Base-by-base conservation (phyloP, 2,888 invertebrate species). In the Periphyllus acericola region DNA sequence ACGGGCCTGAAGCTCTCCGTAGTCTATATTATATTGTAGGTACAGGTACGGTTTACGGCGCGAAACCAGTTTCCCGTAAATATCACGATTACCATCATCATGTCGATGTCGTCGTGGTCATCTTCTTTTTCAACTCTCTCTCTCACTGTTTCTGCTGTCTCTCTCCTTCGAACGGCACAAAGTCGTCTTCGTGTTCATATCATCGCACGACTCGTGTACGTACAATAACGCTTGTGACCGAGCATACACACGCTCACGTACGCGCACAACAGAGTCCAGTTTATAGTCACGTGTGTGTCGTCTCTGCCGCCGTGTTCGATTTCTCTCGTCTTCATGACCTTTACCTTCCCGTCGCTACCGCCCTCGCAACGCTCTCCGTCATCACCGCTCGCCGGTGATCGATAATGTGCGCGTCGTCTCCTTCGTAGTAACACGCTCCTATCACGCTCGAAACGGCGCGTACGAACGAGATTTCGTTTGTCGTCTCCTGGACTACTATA, bases 31-130 rank as follows among this genome's bases (percentile, higher is more conserved):
- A n/a, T n/a, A n/a, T n/a, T n/a, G n/a, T n/a, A n/a, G n/a, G 21
- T 36, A 21, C 8, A n/a, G 19, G 9, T 19, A 19, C 74, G 0
- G 74, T 83, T 83, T 75, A 83, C 25, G 32, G 5, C 46, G 78
- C 85, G 68, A 86, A 86, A 86, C 86, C 86, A 78, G 86, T 86
- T 86, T 68, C 79, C 72, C 66, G 86, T 86, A 86, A 86, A 86
- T 79, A 71, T 79, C 79, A 86, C 86, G 85, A 85, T 71, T 79
- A 72, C 71, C 71, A 79, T 79, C 79, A 21, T 80, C 52, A 25
- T 68, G 85, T 78, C 76, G 68, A 34, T 34, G 85, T 86, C 72
- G 74, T 72, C 72, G 79, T 60, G 72, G 25, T 72, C 66, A 6
- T 76, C 32, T 34, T 86, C 46, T 68, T 71, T 55, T 72, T 86